Conservation (phyloP, 2,888 invertebrate species). For the Neoaliturus tenellus region DNA sequence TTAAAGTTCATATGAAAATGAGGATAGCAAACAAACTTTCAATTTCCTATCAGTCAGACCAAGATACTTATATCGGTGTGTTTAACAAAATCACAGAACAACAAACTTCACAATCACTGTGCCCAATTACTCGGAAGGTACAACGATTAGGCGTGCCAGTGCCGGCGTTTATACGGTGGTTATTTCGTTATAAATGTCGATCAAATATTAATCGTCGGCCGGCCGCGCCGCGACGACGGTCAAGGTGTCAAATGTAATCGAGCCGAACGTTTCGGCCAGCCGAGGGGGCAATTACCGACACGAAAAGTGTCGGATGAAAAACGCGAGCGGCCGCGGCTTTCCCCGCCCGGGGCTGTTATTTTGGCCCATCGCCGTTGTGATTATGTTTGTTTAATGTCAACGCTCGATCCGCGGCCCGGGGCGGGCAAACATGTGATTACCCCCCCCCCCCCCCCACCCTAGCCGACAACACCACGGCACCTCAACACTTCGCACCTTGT, state of each 20-base stretch:
- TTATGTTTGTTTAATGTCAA: constrained; percentile 48
- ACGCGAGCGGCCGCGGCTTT: constrained; percentile 17
- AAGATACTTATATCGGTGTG: no score
- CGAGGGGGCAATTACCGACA: constrained; percentile 18
- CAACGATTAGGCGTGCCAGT: no score
- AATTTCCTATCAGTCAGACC: no score
- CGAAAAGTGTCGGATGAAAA: constrained; percentile 40
- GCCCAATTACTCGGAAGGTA: no score
- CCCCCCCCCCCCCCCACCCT: not conserved
- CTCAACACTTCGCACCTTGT: constrained; percentile 33
- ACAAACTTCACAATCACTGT: no score
- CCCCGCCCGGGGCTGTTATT: constrained; percentile 28
- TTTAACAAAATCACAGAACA: no score
- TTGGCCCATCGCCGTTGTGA: constrained; percentile 34
- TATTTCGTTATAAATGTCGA: no score
- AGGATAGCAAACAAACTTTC: no score
- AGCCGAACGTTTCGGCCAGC: constrained; percentile 4
- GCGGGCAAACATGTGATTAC: constrained; percentile 38
- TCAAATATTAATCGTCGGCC: no score
- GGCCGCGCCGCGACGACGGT: not conserved
- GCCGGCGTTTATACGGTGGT: no score
- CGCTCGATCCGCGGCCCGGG: constrained; percentile 14
- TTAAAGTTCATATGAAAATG: no score
- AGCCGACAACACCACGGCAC: no score
- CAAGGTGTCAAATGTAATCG: not conserved